Evolutionary conservation across 2,113 vertebrate genomes (phyloP), one percentile per base, ranked within the genome.

Genomic region (Leucopsar rothschildi): DNA sequence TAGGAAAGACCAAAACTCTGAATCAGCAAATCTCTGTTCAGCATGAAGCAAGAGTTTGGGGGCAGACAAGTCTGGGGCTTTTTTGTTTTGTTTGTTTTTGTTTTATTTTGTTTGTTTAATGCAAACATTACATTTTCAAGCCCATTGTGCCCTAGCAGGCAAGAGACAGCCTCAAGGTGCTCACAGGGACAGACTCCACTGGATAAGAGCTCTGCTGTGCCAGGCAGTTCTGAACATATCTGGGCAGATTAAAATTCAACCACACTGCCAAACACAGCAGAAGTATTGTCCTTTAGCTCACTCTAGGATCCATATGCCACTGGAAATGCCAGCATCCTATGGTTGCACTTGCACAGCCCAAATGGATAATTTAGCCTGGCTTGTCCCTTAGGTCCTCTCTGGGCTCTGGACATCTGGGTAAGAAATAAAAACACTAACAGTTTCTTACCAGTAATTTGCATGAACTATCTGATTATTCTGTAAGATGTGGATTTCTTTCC

Each of bases 101-200:
- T 9, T 55, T 71, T 20, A 4, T 66, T 66, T 66, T 17, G 25
- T 24, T 66, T 86, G 25, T 59, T 60, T 52, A 47, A 79, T 12
- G 7, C 22, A 39, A 61, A 50, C 2, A 2, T 25, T 45, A 29
- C 4, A 27, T 59, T 59, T 88, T 68, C 42, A 79, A 87, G n/a
- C 25, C 33, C 33, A 31, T 2, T 73, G 33, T 66, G 20, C 33
- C 50, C 47, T 22, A 37, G 5, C 28, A 66, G 17, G 15, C 35
- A 80, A 66, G 29, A 52, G 7, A 35, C 8, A 84, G 53, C 15
- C 39, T 56, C 39, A 37, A 66, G 42, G 45, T 59, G 33, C 75
- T 40, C 14, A 27, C 17, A 63, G 64, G 39, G 49, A 50, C 2
- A 2, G 19, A 21, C 39, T 55, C 0, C 0, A 35, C 28, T 21